Evolutionary conservation across 1,140 invertebrate genomes (phyloP).

Genomic region (Babylonia areolata): DNA sequence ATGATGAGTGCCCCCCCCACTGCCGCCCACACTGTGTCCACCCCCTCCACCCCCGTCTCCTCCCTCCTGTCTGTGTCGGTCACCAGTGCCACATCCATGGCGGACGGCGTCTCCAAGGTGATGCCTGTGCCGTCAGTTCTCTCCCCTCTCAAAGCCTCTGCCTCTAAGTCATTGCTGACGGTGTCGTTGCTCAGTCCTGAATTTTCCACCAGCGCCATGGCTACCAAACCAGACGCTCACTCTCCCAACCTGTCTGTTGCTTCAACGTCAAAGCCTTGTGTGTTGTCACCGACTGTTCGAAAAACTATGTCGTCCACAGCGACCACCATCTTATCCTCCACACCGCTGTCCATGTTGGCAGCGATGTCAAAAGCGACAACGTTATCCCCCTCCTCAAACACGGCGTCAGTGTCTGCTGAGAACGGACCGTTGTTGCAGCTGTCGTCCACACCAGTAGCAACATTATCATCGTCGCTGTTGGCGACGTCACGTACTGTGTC

Average conservation of each 20-base stretch:
- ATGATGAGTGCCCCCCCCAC: not conserved
- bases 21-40: not conserved
- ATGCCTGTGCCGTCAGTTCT: not conserved
- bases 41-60: not conserved
- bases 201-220: conserved; percentile 18
- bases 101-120: too few species aligned
- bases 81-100: not conserved
- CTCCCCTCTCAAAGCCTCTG: not conserved
- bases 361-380: conserved; percentile 6
- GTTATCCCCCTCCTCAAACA: not conserved
- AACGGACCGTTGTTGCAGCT: conserved; percentile 5
- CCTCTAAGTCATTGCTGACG: not conserved
- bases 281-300: not conserved
- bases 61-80: not conserved
- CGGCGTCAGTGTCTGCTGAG: conserved; percentile 5
- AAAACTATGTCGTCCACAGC: conserved; percentile 13
- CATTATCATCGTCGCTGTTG: not conserved
- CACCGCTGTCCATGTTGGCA: conserved; percentile 27
- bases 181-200: conserved; percentile 12
- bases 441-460: not conserved
- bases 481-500: conserved; percentile 2
- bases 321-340: not conserved
- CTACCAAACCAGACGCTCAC: not conserved
- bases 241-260: not conserved
- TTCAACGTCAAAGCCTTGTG: not conserved